Evolutionary conservation across 2,113 vertebrate species (phyloP).

Genomic region (Condylura cristata): DNA sequence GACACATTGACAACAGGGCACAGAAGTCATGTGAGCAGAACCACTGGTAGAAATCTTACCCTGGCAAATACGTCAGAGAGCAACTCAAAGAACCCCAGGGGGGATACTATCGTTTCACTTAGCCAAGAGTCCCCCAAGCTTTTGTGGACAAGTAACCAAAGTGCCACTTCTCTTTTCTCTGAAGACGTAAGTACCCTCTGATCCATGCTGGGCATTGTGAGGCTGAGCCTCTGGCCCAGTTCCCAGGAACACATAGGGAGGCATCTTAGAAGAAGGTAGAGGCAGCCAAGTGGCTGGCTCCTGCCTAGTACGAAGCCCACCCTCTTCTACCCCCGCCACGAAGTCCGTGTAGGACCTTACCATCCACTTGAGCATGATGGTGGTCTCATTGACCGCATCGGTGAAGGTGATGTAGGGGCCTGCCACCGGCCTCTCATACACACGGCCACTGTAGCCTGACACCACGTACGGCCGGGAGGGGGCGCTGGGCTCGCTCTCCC

Average conservation of each 20-base stretch:
- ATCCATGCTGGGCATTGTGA: not conserved
- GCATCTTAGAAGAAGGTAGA: not conserved
- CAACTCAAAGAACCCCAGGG: too few relatives aligned
- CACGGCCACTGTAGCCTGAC: conserved; percentile 90
- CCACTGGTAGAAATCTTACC: not conserved
- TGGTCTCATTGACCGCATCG: conserved; percentile 96
- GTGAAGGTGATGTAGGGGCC: conserved; percentile 99
- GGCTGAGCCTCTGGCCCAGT: not conserved
- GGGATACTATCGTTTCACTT: not conserved
- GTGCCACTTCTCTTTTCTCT: conserved; percentile 26
- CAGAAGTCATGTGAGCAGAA: not conserved
- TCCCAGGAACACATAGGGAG: not conserved
- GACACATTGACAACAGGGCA: conserved; percentile 22
- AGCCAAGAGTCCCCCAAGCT: not conserved
- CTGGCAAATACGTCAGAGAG: not conserved
- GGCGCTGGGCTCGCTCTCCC: conserved; percentile 95
- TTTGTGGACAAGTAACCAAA: conserved; percentile 11
- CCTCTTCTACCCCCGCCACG: accelerated
- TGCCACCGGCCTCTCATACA: conserved; percentile 91
- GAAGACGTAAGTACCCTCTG: not conserved
- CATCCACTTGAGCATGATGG: conserved; percentile 98
- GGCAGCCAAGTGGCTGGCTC: not conserved
- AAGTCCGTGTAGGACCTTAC: conserved; percentile 80
- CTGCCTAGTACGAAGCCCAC: accelerated
- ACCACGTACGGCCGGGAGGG: conserved; percentile 94